A percentile compares a stretch with the other conserved stretches of the same genome.
These are phyloP conservation scores for Chrysolina americana DNA, from an alignment of 2,888 invertebrate species.

Conservation along the genomic window DNA sequence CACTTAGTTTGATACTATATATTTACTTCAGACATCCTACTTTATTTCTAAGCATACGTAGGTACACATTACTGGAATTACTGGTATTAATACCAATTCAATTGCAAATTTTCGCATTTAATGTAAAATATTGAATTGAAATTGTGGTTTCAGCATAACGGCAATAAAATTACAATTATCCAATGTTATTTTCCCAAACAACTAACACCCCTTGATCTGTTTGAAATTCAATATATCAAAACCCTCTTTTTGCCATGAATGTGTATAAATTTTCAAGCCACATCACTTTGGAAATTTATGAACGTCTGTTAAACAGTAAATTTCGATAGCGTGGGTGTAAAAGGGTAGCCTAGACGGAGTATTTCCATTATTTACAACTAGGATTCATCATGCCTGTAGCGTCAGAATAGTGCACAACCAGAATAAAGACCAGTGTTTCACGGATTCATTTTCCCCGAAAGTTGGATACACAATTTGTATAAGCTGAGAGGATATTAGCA, in stretches of 20 bases:
- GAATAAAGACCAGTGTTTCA: slow-evolving; percentile 30
- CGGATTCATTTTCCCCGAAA: neutral
- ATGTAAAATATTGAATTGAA: no score
- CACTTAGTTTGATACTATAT: no score
- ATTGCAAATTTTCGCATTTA: no score
- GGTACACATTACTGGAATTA: no score
- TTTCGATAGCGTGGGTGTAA: slow-evolving; percentile 29
- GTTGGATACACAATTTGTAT: neutral
- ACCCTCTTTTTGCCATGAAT: neutral
- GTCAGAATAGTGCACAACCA: slow-evolving; percentile 22
- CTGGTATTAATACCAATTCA: no score
- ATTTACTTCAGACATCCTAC: no score
- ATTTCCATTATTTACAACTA: slow-evolving; percentile 36
- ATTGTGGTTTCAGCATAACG: no score
- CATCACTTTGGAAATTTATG: slow-evolving; percentile 33
- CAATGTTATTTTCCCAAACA: no score
- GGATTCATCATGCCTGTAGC: slow-evolving; percentile 36
- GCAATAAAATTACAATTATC: no score
- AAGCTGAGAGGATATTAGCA: neutral
- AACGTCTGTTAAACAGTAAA: slow-evolving; percentile 35
- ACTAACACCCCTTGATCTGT: no score
- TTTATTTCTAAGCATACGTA: no score
- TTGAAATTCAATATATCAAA: no score
- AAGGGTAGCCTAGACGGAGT: slow-evolving; percentile 33
- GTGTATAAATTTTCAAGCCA: slow-evolving; percentile 30